A percentile compares a stretch with the other conserved stretches of the same genome.
Conservation (phyloP, 2,888 invertebrate species). For the Icerya purchasi region DNA sequence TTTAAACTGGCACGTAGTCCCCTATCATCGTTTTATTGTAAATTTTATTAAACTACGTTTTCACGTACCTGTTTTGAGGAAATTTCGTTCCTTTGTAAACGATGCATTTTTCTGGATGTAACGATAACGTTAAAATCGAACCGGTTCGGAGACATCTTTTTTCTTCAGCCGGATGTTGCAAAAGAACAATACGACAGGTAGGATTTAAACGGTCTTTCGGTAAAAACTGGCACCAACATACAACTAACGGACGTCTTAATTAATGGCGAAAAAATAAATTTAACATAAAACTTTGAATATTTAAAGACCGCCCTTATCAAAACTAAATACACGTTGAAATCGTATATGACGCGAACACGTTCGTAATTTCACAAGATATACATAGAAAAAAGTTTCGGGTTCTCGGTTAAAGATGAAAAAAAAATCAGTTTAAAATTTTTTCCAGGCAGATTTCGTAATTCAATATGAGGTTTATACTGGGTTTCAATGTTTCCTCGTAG, state of each 20-base stretch:
- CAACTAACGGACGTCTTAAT: constrained; percentile 53
- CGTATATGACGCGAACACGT: too few relatives aligned
- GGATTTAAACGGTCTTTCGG: constrained; percentile 47
- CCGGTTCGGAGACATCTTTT: constrained; percentile 72
- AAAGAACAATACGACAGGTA: constrained; percentile 47
- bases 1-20: neutral
- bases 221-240: constrained; percentile 78
- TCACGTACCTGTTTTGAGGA: constrained; percentile 38
- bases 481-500: too few relatives aligned
- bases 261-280: too few relatives aligned
- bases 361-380: too few relatives aligned
- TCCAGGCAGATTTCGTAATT: too few relatives aligned
- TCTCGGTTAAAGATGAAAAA: too few relatives aligned
- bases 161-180: constrained; percentile 87
- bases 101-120: constrained; percentile 51
- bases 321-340: too few relatives aligned
- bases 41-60: neutral
- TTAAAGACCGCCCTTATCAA: too few relatives aligned
- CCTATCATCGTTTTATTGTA: neutral
- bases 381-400: too few relatives aligned
- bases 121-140: constrained; percentile 61
- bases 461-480: too few relatives aligned
- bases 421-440: too few relatives aligned
- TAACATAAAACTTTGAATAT: too few relatives aligned
- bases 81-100: constrained; percentile 67